These are phyloP conservation scores for Athetis lepigone DNA, from an alignment of 2,888 invertebrate genomes.

Conservation along the genomic window DNA sequence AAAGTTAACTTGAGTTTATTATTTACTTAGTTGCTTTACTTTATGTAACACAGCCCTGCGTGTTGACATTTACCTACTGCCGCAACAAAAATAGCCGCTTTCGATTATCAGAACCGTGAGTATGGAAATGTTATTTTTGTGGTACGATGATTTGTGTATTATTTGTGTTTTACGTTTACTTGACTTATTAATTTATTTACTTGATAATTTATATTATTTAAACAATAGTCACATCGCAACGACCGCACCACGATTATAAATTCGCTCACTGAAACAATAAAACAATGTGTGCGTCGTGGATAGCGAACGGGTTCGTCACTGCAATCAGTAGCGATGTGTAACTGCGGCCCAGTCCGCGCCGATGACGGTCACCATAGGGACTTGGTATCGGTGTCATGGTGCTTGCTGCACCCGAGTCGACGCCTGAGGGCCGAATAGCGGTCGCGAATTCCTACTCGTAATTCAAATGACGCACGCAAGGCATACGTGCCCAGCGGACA, in stretches of 20 bases:
- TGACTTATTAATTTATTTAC: constrained; percentile 20
- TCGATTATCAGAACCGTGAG: constrained; percentile 67
- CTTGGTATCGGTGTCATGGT: constrained; percentile 85
- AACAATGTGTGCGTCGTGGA: constrained; percentile 78
- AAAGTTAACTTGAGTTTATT: constrained; percentile 24
- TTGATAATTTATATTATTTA: constrained; percentile 27
- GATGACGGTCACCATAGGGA: constrained; percentile 80
- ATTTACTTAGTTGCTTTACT: constrained; percentile 19
- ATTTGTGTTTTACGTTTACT: constrained; percentile 22
- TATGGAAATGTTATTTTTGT: constrained; percentile 61
- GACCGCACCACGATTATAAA: constrained; percentile 82
- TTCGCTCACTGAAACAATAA: constrained; percentile 85
- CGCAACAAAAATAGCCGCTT: constrained; percentile 71
- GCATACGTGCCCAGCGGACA: constrained; percentile 84
- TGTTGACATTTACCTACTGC: constrained; percentile 64
- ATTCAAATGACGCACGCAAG: constrained; percentile 84
- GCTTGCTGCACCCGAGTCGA: constrained; percentile 73
- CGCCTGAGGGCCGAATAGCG: constrained; percentile 87
- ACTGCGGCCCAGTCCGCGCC: constrained; percentile 65
- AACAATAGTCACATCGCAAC: constrained; percentile 71
- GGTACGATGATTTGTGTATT: constrained; percentile 49
- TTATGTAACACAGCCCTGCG: constrained; percentile 50
- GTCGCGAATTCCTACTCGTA: constrained; percentile 90
- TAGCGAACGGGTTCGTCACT: constrained; percentile 83
- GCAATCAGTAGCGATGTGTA: constrained; percentile 76